These are phyloP conservation scores for Smittia aterrima DNA, from an alignment of 2,888 invertebrate genomes.

Conservation along the genomic window DNA sequence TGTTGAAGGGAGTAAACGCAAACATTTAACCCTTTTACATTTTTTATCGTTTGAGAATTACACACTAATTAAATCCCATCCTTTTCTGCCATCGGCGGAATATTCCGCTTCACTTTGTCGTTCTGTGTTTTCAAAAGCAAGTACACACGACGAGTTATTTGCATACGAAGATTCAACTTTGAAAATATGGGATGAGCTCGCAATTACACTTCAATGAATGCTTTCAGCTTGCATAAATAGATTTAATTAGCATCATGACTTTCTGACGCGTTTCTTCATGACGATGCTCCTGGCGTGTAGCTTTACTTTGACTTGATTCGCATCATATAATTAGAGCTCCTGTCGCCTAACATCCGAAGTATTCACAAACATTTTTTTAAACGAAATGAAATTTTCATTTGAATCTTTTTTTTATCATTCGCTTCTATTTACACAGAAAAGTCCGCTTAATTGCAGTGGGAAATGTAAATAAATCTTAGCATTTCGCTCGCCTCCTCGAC, in stretches of 20 bases:
- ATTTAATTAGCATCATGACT: constrained; percentile 2
- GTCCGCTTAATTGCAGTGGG: no score
- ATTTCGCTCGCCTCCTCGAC: no score
- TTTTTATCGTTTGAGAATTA: constrained; percentile 24
- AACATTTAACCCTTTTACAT: constrained; percentile 31
- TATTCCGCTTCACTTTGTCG: not conserved
- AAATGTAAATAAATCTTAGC: no score
- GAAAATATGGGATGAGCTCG: not conserved
- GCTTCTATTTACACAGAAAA: no score
- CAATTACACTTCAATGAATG: not conserved
- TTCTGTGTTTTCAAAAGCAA: not conserved
- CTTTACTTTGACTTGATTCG: no score
- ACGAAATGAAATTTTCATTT: no score
- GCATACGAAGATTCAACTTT: not conserved
- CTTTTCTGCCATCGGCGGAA: not conserved
- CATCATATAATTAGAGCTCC: no score
- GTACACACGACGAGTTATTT: not conserved
- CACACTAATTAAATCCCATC: constrained; percentile 28
- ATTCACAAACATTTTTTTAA: no score
- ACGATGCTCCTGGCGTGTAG: no score
- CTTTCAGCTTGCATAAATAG: not conserved
- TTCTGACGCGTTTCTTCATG: not conserved
- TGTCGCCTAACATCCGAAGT: no score
- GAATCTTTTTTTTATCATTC: no score
- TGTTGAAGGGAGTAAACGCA: not conserved